These are phyloP conservation scores for Eumerus sabulonum DNA, from an alignment of 2,888 invertebrate species.

Conservation along the genomic window DNA sequence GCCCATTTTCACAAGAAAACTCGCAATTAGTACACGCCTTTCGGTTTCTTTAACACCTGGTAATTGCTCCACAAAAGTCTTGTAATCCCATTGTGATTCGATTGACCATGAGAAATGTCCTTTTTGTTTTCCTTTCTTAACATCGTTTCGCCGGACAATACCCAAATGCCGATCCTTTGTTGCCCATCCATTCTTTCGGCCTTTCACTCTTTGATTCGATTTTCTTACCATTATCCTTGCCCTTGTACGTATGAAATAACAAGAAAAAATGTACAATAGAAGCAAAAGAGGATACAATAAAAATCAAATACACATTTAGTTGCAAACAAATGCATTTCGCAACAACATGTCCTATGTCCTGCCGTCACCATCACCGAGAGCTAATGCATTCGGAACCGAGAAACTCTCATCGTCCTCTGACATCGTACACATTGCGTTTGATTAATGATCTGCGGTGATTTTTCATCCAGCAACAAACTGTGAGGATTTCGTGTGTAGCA, in stretches of 20 bases:
- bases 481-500: constrained; percentile 7
- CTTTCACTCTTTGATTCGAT: background rate
- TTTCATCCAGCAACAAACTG: constrained; percentile 35
- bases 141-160: constrained; percentile 24
- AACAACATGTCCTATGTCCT: constrained; percentile 43
- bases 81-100: constrained; percentile 59
- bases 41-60: constrained; percentile 66
- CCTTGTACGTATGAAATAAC: constrained; percentile 32
- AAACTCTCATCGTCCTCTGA: constrained; percentile 28
- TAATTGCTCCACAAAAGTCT: constrained; percentile 68
- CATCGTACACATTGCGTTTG: constrained; percentile 65
- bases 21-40: constrained; percentile 65
- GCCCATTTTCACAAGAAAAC: constrained; percentile 63
- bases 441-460: constrained; percentile 65
- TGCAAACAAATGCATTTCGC: constrained; percentile 51
- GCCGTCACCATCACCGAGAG: constrained; percentile 14
- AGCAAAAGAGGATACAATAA: constrained; percentile 25
- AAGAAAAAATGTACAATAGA: constrained; percentile 11
- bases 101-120: constrained; percentile 66
- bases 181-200: constrained; percentile 22
- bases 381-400: too few relatives aligned
- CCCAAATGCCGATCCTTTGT: constrained; percentile 40
- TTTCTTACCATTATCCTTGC: constrained; percentile 45
- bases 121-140: constrained; percentile 22
- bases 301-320: constrained; percentile 60